Conservation (phyloP, 2,113 vertebrate genomes). For the Indicator maculatus region DNA sequence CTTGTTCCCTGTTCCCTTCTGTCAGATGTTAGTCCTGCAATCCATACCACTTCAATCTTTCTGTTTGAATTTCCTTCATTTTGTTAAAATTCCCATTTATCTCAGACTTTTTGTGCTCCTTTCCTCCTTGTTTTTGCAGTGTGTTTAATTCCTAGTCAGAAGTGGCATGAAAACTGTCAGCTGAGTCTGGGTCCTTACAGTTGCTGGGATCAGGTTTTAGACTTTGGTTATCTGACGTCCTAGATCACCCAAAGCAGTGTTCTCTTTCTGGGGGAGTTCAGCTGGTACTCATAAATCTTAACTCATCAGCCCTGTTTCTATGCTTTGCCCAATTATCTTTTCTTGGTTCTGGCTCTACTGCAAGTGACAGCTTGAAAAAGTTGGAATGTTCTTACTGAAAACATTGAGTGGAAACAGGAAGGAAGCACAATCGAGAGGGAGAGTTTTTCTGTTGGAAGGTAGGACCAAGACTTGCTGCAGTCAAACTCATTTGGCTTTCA, state of each 20-base stretch:
- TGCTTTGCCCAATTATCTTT: neutral
- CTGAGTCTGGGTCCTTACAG: neutral
- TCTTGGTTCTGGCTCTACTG: neutral
- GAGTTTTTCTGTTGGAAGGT: neutral
- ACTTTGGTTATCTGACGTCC: neutral
- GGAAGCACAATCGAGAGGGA: neutral
- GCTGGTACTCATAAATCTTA: neutral
- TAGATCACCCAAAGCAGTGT: neutral
- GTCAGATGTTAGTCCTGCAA: neutral
- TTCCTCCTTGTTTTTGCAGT: neutral
- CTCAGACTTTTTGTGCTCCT: accelerated
- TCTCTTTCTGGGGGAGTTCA: neutral
- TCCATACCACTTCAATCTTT: neutral
- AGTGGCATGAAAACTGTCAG: neutral
- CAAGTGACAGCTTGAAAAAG: conserved; percentile 3
- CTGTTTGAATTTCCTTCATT: neutral
- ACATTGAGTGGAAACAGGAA: conserved; percentile 8
- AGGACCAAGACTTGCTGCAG: neutral
- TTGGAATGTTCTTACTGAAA: neutral
- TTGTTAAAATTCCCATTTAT: neutral
- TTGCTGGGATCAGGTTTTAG: neutral
- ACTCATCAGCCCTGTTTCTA: neutral
- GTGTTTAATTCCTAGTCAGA: neutral
- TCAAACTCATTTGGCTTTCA: neutral
- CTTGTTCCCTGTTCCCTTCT: neutral